phyloP scores from a whole-genome alignment of 2,888 invertebrate genomes.

The Acanthococcus lagerstroemiae region DNA sequence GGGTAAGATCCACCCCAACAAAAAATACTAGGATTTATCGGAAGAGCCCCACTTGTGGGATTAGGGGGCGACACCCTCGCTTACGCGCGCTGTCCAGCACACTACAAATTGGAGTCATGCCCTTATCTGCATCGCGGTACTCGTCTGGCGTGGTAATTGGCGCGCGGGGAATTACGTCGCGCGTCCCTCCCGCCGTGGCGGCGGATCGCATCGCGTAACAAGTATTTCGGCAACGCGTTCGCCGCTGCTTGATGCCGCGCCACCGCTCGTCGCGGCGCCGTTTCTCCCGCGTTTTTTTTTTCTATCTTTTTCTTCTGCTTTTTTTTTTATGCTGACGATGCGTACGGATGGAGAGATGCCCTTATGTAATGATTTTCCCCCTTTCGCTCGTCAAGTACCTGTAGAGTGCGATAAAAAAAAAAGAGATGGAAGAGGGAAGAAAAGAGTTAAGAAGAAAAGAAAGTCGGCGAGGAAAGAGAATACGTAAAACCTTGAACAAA shows the following conservation, averaged over 20 bases:
- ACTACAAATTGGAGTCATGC: constrained; percentile 32
- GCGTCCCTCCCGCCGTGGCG: constrained; percentile 20
- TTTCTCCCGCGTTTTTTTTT: background rate
- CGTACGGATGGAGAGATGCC: background rate
- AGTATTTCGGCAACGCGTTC: constrained; percentile 7
- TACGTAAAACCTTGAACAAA: background rate
- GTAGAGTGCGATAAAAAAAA: constrained; percentile 5
- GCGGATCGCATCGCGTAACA: constrained; percentile 2
- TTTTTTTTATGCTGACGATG: constrained; percentile 8
- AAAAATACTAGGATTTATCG: constrained; percentile 27
- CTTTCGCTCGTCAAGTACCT: constrained; percentile 17
- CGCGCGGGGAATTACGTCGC: constrained; percentile 32
- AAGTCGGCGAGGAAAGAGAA: background rate
- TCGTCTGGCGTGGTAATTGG: constrained; percentile 33
- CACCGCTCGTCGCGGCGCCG: background rate
- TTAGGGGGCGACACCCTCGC: constrained; percentile 28
- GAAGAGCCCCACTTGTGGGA: constrained; percentile 32
- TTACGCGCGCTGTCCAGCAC: constrained; percentile 26
- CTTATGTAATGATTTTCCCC: background rate
- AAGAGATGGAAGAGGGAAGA: background rate
- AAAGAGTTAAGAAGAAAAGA: background rate
- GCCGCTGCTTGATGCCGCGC: background rate
- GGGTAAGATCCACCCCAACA: constrained; percentile 22
- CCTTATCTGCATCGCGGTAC: constrained; percentile 26
- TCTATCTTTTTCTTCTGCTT: too few species aligned